A percentile compares a stretch with the other conserved stretches of the same genome.
Conservation (phyloP, 1,140 invertebrate genomes). For the Heliconius nattereri region DNA sequence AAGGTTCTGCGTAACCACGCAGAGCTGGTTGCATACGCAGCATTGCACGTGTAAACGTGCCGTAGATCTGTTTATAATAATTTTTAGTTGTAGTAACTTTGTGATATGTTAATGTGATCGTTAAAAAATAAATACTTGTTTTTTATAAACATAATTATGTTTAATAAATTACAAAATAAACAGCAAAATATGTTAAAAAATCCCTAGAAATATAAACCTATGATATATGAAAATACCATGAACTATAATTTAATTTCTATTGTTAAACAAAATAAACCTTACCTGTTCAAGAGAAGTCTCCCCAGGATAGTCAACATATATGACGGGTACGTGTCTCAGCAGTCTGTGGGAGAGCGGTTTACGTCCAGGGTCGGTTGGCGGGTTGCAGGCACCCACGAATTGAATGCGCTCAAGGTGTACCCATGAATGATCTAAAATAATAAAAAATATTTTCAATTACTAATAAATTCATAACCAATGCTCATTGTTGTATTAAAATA, state of each 20-base stretch:
- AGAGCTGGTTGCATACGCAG: constrained; percentile 94
- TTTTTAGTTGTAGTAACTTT: too few species aligned
- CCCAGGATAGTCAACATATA: constrained; percentile 99
- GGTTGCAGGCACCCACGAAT: constrained; percentile 99
- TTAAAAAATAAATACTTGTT: too few species aligned
- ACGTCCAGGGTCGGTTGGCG: constrained; percentile 98
- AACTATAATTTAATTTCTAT: neutral
- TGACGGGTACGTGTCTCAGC: constrained; percentile 97
- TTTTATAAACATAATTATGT: too few species aligned
- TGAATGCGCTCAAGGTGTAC: constrained; percentile 98
- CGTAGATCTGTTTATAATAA: constrained; percentile 89
- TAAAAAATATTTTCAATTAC: too few species aligned
- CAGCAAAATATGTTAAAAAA: too few species aligned
- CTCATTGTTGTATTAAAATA: too few species aligned
- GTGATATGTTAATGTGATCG: too few species aligned
- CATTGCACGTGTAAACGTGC: constrained; percentile 99
- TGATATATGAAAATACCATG: neutral
- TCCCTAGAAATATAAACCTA: too few species aligned
- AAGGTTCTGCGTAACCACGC: constrained; percentile 95
- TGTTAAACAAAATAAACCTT: neutral
- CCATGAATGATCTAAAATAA: constrained; percentile 93
- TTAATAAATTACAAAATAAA: too few species aligned
- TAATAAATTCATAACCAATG: too few species aligned
- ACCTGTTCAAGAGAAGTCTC: constrained; percentile 97
- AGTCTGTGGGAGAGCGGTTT: constrained; percentile 98